These are phyloP conservation scores for Cydia splendana DNA, from an alignment of 1,140 invertebrate species.

Conservation along the genomic window DNA sequence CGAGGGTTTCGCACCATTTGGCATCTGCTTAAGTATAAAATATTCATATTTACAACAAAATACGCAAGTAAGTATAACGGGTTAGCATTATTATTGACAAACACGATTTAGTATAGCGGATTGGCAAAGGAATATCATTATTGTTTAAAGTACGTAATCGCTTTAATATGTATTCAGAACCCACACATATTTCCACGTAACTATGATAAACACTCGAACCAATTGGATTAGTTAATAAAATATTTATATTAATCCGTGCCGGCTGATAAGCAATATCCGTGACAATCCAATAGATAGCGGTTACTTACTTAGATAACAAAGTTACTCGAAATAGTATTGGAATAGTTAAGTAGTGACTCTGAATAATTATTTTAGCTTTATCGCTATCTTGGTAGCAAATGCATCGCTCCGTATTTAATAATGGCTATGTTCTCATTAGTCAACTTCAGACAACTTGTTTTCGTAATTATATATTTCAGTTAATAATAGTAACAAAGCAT, in stretches of 20 bases:
- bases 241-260: slow-evolving; percentile 5
- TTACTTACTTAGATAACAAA: slow-evolving; percentile 44
- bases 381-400: background rate
- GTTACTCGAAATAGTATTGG: slow-evolving; percentile 2
- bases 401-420: slow-evolving; percentile 32
- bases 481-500: too few relatives aligned
- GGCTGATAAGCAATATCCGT: slow-evolving; percentile 16
- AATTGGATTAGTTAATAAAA: slow-evolving; percentile 4
- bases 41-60: too few relatives aligned
- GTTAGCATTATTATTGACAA: too few relatives aligned
- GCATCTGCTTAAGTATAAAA: too few relatives aligned
- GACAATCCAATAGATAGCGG: slow-evolving; percentile 16
- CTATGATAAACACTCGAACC: background rate
- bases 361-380: slow-evolving; percentile 2
- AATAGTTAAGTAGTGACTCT: slow-evolving; percentile 13
- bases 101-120: too few relatives aligned
- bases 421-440: slow-evolving; percentile 39
- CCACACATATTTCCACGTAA: background rate
- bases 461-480: background rate
- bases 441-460: slow-evolving; percentile 20
- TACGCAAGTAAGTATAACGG: too few relatives aligned
- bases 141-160: too few relatives aligned
- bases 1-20: too few relatives aligned
- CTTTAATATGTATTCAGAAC: background rate
- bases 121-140: too few relatives aligned